A percentile compares a stretch with the other conserved stretches of the same genome.
Conservation (phyloP, 2,113 vertebrate species). For the Emydura subglobosa region DNA sequence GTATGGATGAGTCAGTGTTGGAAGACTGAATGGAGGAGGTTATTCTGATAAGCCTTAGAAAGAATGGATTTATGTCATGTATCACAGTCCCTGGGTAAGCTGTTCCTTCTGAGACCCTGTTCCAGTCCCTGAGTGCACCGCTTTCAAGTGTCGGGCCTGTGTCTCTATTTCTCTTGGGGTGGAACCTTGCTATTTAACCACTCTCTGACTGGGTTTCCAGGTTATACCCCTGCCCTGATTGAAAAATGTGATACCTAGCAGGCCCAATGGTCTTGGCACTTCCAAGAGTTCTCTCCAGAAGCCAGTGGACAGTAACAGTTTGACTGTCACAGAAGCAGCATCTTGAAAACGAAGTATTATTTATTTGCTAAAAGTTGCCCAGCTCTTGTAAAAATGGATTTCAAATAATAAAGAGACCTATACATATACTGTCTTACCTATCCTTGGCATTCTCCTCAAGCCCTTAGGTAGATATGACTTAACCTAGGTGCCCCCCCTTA, state of each 20-base stretch:
- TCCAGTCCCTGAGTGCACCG: not conserved
- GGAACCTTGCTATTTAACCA: not conserved
- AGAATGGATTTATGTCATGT: not conserved
- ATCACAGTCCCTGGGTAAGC: not conserved
- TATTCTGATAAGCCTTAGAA: not conserved
- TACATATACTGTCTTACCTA: not conserved
- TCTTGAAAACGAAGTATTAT: constrained; percentile 4
- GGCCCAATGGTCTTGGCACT: not conserved
- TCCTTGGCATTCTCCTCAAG: not conserved
- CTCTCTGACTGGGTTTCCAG: not conserved
- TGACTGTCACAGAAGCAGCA: not conserved
- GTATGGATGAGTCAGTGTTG: no score
- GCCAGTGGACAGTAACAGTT: accelerated
- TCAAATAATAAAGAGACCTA: not conserved
- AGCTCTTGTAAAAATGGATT: not conserved
- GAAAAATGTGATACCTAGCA: not conserved
- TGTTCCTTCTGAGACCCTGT: not conserved
- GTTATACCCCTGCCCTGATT: not conserved
- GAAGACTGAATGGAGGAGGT: not conserved
- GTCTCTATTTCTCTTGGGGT: not conserved
- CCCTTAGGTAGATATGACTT: no score
- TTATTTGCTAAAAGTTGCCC: not conserved
- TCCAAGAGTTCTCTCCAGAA: not conserved
- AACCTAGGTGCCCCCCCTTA: no score
- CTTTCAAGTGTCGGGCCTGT: not conserved